A percentile compares a stretch with the other conserved stretches of the same genome.
Evolutionary conservation across 2,888 invertebrate genomes (phyloP).

Genomic region (Invenusta paracnida): DNA sequence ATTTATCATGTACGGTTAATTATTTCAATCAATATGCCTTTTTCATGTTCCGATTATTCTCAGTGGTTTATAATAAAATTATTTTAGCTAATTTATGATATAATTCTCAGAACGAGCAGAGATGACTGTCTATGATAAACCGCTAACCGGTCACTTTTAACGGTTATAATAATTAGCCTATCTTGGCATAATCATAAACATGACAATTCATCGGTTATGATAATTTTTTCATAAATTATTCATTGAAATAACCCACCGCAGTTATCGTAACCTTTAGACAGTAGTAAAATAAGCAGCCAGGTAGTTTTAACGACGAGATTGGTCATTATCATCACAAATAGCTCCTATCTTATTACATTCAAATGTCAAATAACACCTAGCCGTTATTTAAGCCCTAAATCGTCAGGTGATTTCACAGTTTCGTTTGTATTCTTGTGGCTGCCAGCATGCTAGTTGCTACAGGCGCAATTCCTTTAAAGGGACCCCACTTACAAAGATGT

Average conservation of each 20-base stretch:
- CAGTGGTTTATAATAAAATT: too few relatives aligned
- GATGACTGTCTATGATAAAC: too few relatives aligned
- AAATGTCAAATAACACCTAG: neutral
- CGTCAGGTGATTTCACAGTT: neutral
- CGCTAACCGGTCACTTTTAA: neutral
- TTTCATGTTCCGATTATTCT: too few relatives aligned
- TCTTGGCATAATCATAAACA: neutral
- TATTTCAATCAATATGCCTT: too few relatives aligned
- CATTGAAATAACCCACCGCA: neutral
- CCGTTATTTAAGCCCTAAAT: neutral
- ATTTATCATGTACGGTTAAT: too few relatives aligned
- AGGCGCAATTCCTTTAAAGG: too few relatives aligned
- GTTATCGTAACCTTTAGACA: neutral
- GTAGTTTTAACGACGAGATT: neutral
- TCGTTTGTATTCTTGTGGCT: neutral
- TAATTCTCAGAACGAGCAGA: too few relatives aligned
- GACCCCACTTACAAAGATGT: too few relatives aligned
- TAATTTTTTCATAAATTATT: neutral
- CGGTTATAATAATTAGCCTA: neutral
- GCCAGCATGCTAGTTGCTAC: too few relatives aligned
- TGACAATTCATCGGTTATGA: neutral
- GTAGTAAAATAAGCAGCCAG: neutral
- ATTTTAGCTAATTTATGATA: too few relatives aligned
- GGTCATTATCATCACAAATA: neutral
- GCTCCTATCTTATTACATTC: neutral